Evolutionary conservation across 30 jellyfish, hydroid and myxozoan genomes (phyloP).

Genomic region (Morbakka virulenta): DNA sequence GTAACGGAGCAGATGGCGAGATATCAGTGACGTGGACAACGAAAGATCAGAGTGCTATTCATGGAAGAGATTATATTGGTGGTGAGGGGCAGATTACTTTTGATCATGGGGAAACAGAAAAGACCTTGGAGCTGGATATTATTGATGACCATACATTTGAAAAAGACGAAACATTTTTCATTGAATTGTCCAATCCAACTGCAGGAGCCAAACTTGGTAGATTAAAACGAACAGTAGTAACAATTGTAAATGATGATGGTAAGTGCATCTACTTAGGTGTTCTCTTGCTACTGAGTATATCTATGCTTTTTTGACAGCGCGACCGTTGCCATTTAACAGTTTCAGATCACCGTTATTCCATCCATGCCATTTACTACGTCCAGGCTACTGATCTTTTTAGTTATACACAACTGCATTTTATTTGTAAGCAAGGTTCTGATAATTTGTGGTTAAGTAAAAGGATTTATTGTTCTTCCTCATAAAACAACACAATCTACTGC

Average conservation of each 20-base stretch:
- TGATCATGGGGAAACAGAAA: conserved; percentile 97
- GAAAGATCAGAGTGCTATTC: conserved; percentile 90
- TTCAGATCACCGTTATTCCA: no score
- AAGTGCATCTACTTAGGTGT: neutral
- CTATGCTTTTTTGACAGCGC: no score
- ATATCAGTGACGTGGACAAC: conserved; percentile 86
- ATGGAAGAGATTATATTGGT: conserved; percentile 93
- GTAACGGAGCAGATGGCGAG: conserved; percentile 96
- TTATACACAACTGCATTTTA: neutral
- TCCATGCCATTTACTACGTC: neutral
- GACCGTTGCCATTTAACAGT: no score
- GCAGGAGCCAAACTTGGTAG: conserved; percentile 87
- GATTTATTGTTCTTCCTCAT: no score
- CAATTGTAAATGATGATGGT: conserved; percentile 98
- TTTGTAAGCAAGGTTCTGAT: neutral
- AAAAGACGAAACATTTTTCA: conserved; percentile 91
- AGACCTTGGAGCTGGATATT: conserved; percentile 69
- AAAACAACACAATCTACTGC: no score
- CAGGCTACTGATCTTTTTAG: neutral
- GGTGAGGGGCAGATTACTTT: conserved; percentile 86
- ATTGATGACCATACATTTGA: conserved; percentile 91
- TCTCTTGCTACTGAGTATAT: no score
- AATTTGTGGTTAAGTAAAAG: no score
- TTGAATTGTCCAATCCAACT: conserved; percentile 77
- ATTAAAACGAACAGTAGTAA: conserved; percentile 87